phyloP scores from a whole-genome alignment of 1,140 invertebrate genomes.

The Anastatus disparis region DNA sequence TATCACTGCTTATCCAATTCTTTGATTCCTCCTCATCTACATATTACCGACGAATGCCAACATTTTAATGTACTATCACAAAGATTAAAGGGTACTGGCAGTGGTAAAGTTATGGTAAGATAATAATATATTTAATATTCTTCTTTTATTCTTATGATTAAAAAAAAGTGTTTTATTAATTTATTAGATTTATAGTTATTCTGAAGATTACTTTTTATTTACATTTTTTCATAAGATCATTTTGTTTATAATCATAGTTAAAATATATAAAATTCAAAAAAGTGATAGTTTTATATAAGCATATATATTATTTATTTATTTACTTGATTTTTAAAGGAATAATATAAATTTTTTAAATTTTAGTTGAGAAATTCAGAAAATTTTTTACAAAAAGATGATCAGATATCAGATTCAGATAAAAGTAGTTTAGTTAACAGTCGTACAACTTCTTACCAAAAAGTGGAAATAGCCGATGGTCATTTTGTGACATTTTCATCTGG shows the following conservation, averaged over 20 bases:
- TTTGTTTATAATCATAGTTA: neutral
- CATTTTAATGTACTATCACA: conserved; percentile 68
- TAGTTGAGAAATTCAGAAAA: conserved; percentile 25
- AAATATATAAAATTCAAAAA: neutral
- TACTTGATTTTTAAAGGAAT: neutral
- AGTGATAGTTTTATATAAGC: neutral
- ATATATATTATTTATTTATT: neutral
- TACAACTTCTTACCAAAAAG: conserved; percentile 45
- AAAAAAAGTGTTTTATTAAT: neutral
- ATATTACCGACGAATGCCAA: conserved; percentile 76
- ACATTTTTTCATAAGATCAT: too few species aligned
- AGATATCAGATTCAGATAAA: conserved; percentile 10
- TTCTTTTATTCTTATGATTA: too few species aligned
- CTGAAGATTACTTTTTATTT: too few species aligned
- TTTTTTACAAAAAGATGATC: neutral
- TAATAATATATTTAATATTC: conserved; percentile 2
- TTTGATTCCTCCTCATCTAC: conserved; percentile 69
- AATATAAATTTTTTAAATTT: neutral
- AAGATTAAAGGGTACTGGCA: conserved; percentile 54
- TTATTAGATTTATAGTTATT: too few species aligned
- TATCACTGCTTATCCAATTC: conserved; percentile 50
- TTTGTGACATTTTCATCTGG: conserved; percentile 64
- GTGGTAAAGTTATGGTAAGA: conserved; percentile 53
- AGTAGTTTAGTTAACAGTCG: conserved; percentile 41
- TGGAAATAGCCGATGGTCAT: conserved; percentile 51